A percentile compares a stretch with the other conserved stretches of the same genome.
Evolutionary conservation across 2,113 vertebrate species (phyloP).

Genomic region (Neolamprologus brichardi): DNA sequence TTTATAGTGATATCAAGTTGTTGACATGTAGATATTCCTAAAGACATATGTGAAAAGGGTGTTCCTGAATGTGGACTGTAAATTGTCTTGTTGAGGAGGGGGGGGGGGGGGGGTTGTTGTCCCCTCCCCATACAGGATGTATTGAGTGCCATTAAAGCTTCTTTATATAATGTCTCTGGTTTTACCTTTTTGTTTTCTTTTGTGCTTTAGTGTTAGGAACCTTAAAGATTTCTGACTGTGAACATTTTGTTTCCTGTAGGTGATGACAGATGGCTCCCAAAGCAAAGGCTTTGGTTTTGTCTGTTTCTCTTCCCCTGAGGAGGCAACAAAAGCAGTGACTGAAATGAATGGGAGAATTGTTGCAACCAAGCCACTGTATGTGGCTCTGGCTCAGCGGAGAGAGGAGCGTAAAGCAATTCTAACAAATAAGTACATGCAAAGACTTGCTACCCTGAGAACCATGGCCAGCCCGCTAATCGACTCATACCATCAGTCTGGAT

Average conservation of each 20-base stretch:
- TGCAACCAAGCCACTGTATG: constrained; percentile 92
- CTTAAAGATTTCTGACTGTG: background rate
- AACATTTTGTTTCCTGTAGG: constrained; percentile 60
- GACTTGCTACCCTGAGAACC: constrained; percentile 79
- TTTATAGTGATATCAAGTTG: background rate
- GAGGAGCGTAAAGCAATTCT: constrained; percentile 94
- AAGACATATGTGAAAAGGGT: background rate
- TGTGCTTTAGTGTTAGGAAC: background rate
- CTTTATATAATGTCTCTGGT: background rate
- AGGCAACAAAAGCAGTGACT: constrained; percentile 94
- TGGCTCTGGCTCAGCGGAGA: constrained; percentile 89
- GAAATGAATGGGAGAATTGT: constrained; percentile 96
- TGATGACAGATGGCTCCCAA: constrained; percentile 92
- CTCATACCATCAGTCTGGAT: constrained; percentile 82
- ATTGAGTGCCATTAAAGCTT: background rate
- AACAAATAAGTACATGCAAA: constrained; percentile 95
- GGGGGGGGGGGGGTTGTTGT: background rate
- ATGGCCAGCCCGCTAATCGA: constrained; percentile 79
- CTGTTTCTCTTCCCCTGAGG: constrained; percentile 96
- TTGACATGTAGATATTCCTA: background rate
- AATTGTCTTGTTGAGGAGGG: background rate
- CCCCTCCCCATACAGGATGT: background rate
- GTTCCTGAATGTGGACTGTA: background rate
- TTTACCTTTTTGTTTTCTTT: background rate
- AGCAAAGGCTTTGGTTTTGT: constrained; percentile 98